Evolutionary conservation across 2,888 invertebrate genomes (phyloP).

Genomic region (Heliconius cydno): DNA sequence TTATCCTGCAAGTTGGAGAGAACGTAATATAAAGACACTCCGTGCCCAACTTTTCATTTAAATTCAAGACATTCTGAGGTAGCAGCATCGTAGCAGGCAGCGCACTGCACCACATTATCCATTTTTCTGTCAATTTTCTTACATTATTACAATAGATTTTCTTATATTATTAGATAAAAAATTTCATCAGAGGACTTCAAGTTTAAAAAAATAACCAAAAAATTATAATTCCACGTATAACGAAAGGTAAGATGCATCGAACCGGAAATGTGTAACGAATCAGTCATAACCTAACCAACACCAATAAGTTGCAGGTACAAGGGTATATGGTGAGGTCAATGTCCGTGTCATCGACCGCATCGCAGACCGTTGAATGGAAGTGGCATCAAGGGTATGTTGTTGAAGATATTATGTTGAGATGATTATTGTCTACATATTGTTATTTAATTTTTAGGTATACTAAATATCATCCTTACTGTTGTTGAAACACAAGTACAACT

Average conservation of each 20-base stretch:
- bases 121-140: not conserved
- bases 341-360: slow-evolving; percentile 65
- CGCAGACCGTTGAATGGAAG: slow-evolving; percentile 44
- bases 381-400: slow-evolving; percentile 19
- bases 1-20: not conserved
- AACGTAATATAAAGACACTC: not conserved
- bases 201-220: not conserved
- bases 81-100: too few species aligned
- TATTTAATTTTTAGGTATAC: too few species aligned
- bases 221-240: not conserved
- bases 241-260: not conserved
- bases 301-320: slow-evolving; percentile 35
- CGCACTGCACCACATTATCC: too few species aligned
- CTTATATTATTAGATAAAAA: not conserved
- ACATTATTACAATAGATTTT: not conserved
- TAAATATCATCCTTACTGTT: too few species aligned
- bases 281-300: slow-evolving; percentile 25
- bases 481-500: too few species aligned
- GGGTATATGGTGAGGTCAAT: slow-evolving; percentile 55
- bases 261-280: slow-evolving; percentile 31
- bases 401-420: too few species aligned
- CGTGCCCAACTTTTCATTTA: not conserved
- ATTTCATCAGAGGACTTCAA: not conserved
- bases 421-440: too few species aligned
- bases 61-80: too few species aligned